A percentile compares a stretch with the other conserved stretches of the same genome.
phyloP scores from a whole-genome alignment of 1,140 invertebrate genomes.

The Daktulosphaira vitifoliae region DNA sequence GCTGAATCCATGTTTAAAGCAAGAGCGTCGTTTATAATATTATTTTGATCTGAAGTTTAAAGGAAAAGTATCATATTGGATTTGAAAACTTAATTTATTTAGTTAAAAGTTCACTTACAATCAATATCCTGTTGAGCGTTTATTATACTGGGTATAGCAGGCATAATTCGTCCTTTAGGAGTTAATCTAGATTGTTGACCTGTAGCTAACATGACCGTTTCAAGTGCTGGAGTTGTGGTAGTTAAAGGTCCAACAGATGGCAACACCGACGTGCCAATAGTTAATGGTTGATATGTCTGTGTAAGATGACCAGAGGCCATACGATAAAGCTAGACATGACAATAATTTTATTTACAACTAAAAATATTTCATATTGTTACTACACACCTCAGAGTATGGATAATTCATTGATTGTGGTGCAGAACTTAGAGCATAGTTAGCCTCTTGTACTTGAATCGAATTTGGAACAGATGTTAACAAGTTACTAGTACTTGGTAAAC shows the following conservation, averaged over 20 bases:
- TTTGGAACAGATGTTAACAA: not conserved
- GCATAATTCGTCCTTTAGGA: slow-evolving; percentile 44
- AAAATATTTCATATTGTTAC: not conserved
- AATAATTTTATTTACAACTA: not conserved
- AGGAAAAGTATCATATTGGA: not conserved
- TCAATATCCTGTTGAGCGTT: slow-evolving; percentile 41
- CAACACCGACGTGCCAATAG: slow-evolving; percentile 27
- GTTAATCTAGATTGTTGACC: slow-evolving; percentile 13
- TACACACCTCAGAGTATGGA: slow-evolving; percentile 15
- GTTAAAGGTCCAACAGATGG: slow-evolving; percentile 19
- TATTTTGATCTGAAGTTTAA: slow-evolving; percentile 18
- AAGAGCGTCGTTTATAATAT: slow-evolving; percentile 24
- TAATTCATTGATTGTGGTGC: slow-evolving; percentile 13
- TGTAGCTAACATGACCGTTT: slow-evolving; percentile 16
- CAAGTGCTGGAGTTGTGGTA: slow-evolving; percentile 19
- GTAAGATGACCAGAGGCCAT: slow-evolving; percentile 25
- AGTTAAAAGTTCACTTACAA: slow-evolving; percentile 37
- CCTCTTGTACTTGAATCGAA: slow-evolving; percentile 17
- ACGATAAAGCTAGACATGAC: slow-evolving; percentile 19
- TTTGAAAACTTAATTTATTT: not conserved
- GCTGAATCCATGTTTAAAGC: slow-evolving; percentile 19
- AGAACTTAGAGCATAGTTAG: slow-evolving; percentile 14
- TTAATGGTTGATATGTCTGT: slow-evolving; percentile 32
- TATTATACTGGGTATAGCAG: slow-evolving; percentile 47
- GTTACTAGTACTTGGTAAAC: slow-evolving; percentile 17